Evolutionary conservation across 2,113 vertebrate species (phyloP).

Genomic region (Cacatua alba): DNA sequence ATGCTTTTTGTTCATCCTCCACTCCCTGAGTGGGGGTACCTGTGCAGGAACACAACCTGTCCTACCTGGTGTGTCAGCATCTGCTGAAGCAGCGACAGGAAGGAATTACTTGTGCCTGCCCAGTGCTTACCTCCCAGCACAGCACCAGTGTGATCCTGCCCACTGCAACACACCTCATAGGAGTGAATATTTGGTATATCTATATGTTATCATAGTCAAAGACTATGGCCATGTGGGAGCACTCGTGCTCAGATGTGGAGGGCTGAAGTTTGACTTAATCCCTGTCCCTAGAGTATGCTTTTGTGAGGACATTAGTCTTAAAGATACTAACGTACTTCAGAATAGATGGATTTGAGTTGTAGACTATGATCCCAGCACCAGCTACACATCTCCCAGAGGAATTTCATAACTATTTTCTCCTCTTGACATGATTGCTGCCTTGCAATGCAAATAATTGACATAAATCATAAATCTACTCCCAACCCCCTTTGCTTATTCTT

Average conservation of each 20-base stretch:
- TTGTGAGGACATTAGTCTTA: not conserved
- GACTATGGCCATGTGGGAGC: fast-evolving
- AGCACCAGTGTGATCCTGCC: not conserved
- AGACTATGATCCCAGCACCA: not conserved
- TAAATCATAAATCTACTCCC: not conserved
- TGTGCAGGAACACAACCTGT: not conserved
- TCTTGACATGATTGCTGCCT: not conserved
- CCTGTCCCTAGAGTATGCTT: not conserved
- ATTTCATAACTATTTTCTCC: not conserved
- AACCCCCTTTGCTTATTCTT: not conserved
- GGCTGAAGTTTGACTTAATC: not conserved
- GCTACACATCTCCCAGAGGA: not conserved
- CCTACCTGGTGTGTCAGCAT: not conserved
- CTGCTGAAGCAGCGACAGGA: fast-evolving
- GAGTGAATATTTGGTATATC: not conserved
- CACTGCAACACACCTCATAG: not conserved
- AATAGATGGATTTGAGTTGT: not conserved
- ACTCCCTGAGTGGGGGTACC: fast-evolving
- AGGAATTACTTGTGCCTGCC: fast-evolving
- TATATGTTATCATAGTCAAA: not conserved
- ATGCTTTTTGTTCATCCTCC: fast-evolving
- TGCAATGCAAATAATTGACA: not conserved
- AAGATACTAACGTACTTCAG: not conserved
- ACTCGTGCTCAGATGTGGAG: fast-evolving
- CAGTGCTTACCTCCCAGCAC: not conserved